phyloP scores from a whole-genome alignment of 2,888 invertebrate genomes.

The Thelaira solivaga region DNA sequence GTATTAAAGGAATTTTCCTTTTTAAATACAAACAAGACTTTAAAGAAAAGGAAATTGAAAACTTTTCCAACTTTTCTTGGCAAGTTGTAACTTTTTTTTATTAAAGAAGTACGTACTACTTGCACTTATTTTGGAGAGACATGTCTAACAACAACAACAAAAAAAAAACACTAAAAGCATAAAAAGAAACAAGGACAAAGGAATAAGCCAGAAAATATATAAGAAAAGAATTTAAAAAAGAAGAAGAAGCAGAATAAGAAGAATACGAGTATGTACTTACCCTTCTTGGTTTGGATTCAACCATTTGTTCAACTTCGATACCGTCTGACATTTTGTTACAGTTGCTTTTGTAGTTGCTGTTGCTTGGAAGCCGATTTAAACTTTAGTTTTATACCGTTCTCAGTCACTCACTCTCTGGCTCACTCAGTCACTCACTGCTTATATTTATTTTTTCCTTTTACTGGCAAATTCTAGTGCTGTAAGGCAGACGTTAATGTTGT shows the following conservation, averaged over 20 bases:
- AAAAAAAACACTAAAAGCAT: neutral
- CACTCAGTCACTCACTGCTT: constrained; percentile 42
- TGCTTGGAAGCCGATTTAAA: constrained; percentile 44
- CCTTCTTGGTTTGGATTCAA: constrained; percentile 81
- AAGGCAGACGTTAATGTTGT: constrained; percentile 17
- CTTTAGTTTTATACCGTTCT: constrained; percentile 43
- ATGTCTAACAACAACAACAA: constrained; percentile 13
- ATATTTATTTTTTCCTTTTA: constrained; percentile 38
- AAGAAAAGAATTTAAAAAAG: constrained; percentile 7
- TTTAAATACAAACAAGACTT: neutral
- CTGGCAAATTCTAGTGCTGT: constrained; percentile 16
- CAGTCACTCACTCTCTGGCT: constrained; percentile 42
- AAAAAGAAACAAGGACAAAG: constrained; percentile 4
- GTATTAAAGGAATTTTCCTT: neutral
- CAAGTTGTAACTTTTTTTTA: neutral
- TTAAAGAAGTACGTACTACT: constrained; percentile 10
- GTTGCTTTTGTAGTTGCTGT: constrained; percentile 50
- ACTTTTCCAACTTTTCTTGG: neutral
- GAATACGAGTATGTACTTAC: constrained; percentile 76
- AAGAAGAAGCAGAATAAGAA: constrained; percentile 18
- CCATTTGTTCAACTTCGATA: constrained; percentile 81
- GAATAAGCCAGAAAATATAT: constrained; percentile 26
- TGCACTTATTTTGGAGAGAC: constrained; percentile 23
- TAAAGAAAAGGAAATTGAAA: constrained; percentile 16
- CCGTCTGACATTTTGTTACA: constrained; percentile 78